Evolutionary conservation across 1,140 invertebrate genomes (phyloP), one percentile per base, ranked within the genome.

Genomic region (Drosophila athabasca): DNA sequence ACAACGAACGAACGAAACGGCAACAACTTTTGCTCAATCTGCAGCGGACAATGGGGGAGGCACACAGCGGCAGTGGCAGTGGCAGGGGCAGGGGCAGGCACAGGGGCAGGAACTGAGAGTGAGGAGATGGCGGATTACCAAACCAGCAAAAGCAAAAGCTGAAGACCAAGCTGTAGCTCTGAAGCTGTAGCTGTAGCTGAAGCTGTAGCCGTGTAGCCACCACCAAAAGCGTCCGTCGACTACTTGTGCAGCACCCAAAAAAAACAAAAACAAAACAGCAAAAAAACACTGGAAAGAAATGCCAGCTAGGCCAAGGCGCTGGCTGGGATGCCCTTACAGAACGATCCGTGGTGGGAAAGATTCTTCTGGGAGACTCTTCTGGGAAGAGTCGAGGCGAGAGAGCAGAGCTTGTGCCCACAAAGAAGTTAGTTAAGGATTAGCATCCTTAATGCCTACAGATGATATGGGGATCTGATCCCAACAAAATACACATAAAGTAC

Each of bases 21-120:
- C 31, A 35, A 35, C 72, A 88, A 87, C 76, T 87, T 87, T 88
- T 87, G 83, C 83, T 87, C 83, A 87, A 87, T 87, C 83, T 88
- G 83, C 79, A 83, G 79, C 83, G 81, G 84, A 87, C 74, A 88
- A 84, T 72, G 60, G 65, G 46, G 64, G 52, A 54, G 62, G 31
- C 26, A 48, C 62, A 17, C 26, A 54, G 7, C 19, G 48, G n/a
- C 72, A 53, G 2, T 13, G 41, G 22, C 58, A 29, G 43, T 17
- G 26, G 19, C 41, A 45, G 15, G 22, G 19, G 22, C 43, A 31
- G 24, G 13, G 31, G 31, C 57, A 62, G 60, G 35, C 17, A 17
- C 50, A 49, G 15, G 57, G 50, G 48, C 48, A 62, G 65, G 65
- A 73, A 64, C 62, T 51, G 49, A 55, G 65, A 67, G 61, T 46